phyloP scores from a whole-genome alignment of 2,113 vertebrate genomes.

The Brachyhypopomus gauderio region DNA sequence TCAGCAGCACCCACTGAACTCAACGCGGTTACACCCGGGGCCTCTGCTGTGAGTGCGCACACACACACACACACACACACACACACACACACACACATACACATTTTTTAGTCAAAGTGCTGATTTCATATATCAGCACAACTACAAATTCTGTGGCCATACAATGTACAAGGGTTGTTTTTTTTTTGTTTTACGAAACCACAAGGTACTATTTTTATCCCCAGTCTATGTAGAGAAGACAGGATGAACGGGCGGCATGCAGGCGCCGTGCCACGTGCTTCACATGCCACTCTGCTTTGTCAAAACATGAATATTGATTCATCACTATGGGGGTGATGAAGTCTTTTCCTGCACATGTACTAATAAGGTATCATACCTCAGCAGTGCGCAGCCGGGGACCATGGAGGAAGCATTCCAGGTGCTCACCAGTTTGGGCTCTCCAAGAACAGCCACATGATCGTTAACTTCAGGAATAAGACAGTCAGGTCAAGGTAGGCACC shows the following conservation, averaged over 20 bases:
- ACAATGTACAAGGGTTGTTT: not conserved
- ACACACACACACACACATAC: slow-evolving; percentile 18
- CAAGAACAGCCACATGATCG: slow-evolving; percentile 83
- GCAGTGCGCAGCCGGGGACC: slow-evolving; percentile 69
- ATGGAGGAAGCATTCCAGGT: slow-evolving; percentile 64
- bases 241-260: not conserved
- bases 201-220: not conserved
- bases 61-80: not conserved
- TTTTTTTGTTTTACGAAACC: not conserved
- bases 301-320: slow-evolving; percentile 5
- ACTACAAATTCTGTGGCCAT: not conserved
- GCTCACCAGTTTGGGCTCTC: slow-evolving; percentile 85
- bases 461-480: slow-evolving; percentile 78
- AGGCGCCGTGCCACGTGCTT: slow-evolving; percentile 14
- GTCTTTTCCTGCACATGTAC: not conserved
- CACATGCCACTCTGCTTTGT: slow-evolving; percentile 27
- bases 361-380: slow-evolving; percentile 35
- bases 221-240: not conserved
- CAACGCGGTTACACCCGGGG: slow-evolving; percentile 54
- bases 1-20: slow-evolving; percentile 54
- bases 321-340: not conserved
- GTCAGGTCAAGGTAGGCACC: slow-evolving; percentile 82
- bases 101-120: not conserved
- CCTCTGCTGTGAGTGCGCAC: slow-evolving; percentile 55
- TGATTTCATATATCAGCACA: not conserved